Evolutionary conservation across 2,797 vertebrate species (phyloP).

Genomic region (Anguilla megastoma): DNA sequence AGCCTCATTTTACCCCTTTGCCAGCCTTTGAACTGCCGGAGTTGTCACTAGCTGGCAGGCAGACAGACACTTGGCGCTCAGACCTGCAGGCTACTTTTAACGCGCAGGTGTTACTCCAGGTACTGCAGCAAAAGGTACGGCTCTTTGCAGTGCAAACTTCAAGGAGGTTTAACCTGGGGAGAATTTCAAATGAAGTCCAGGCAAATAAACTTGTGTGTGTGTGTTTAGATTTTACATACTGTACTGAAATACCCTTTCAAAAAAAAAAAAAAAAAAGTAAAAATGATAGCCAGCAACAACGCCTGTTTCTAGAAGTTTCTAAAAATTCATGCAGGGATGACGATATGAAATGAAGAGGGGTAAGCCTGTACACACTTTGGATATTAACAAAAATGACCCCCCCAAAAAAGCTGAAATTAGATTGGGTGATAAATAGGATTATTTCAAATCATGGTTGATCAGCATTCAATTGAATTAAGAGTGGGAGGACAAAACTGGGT

Average conservation of each 20-base stretch:
- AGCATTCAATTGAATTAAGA: not conserved
- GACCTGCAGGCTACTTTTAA: not conserved
- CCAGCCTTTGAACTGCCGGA: conserved; percentile 13
- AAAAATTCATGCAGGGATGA: no score
- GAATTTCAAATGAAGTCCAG: not conserved
- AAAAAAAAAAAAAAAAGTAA: not conserved
- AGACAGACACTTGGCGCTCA: not conserved
- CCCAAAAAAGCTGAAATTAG: not conserved
- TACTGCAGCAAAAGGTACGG: not conserved
- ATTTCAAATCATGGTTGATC: not conserved
- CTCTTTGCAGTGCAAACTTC: not conserved
- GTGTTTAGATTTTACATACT: not conserved
- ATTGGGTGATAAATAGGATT: not conserved
- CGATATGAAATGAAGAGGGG: no score
- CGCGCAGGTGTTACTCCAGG: not conserved
- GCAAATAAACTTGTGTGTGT: not conserved
- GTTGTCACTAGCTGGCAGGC: not conserved
- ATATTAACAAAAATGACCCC: not conserved
- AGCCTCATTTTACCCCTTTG: conserved; percentile 16
- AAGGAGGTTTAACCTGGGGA: not conserved
- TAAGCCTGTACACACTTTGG: not conserved
- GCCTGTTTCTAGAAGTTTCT: no score
- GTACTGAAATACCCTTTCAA: not conserved
- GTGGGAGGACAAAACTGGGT: no score
- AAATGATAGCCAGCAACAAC: not conserved